Evolutionary conservation across 2,888 invertebrate genomes (phyloP).

Genomic region (Chaetogeoica ovagalla): DNA sequence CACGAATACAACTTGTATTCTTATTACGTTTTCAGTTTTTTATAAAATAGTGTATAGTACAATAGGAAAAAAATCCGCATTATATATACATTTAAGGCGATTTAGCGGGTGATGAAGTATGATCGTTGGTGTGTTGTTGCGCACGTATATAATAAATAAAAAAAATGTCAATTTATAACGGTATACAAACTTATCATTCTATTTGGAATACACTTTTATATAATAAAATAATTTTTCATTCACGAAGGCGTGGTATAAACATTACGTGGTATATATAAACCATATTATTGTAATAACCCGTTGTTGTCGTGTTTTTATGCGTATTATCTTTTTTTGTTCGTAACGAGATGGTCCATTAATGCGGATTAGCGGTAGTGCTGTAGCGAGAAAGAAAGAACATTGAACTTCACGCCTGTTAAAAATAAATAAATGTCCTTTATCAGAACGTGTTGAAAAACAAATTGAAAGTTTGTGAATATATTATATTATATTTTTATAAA

Average conservation of each 20-base stretch:
- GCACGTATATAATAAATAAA: background rate
- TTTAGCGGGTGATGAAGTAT: constrained; percentile 6
- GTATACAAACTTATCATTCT: background rate
- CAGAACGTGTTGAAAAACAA: constrained; percentile 2
- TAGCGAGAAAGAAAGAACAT: background rate
- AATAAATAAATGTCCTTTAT: background rate
- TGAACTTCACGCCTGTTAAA: background rate
- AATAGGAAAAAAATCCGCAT: no score
- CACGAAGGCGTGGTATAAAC: no score
- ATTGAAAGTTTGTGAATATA: background rate
- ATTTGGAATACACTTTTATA: no score
- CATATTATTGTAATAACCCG: constrained; percentile 33
- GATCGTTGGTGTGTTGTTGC: background rate
- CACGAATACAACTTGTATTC: no score
- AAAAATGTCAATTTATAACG: constrained; percentile 38
- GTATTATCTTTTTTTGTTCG: background rate
- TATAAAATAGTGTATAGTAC: no score
- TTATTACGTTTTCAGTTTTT: no score
- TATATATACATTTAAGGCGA: constrained; percentile 2
- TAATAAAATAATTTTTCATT: no score
- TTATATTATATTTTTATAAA: no score
- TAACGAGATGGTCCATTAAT: constrained; percentile 37
- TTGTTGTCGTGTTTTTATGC: constrained; percentile 22
- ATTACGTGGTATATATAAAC: background rate
- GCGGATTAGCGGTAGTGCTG: constrained; percentile 19